Conservation (phyloP, 2,888 invertebrate genomes). For the Oscheius onirici region DNA sequence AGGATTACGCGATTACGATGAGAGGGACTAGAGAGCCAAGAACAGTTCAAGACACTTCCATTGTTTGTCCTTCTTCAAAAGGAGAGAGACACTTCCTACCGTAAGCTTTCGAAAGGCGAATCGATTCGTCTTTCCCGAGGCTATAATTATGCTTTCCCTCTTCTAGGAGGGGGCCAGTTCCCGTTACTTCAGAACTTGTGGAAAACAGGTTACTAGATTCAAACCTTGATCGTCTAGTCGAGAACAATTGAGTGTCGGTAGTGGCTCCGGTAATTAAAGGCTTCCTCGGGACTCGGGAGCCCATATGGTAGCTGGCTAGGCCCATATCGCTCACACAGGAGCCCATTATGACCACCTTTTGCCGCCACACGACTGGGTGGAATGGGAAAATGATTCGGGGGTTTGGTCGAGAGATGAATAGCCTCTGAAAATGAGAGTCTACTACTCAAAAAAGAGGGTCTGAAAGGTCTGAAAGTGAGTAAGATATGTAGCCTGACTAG, state of each 20-base stretch:
- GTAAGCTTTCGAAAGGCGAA: neutral
- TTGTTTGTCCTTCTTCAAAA: conserved; percentile 1
- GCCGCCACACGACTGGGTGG: conserved; percentile 26
- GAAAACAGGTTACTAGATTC: too few relatives aligned
- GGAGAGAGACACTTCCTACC: conserved; percentile 9
- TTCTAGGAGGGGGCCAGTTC: conserved; percentile 4
- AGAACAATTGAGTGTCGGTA: conserved; percentile 10
- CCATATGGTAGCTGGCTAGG: neutral
- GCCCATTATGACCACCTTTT: conserved; percentile 19
- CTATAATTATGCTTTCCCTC: conserved; percentile 28
- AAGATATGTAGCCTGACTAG: too few relatives aligned
- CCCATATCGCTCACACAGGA: conserved; percentile 4
- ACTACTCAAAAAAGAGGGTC: too few relatives aligned
- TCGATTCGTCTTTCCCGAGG: conserved; percentile 26
- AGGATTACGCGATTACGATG: neutral
- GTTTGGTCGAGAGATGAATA: neutral
- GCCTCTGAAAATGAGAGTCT: too few relatives aligned
- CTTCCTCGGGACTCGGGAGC: neutral
- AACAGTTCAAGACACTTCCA: neutral
- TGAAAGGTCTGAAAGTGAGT: neutral
- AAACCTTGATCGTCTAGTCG: too few relatives aligned
- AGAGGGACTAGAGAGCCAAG: neutral
- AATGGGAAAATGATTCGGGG: conserved; percentile 14
- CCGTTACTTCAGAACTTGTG: conserved; percentile 17
- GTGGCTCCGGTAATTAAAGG: conserved; percentile 16